Conservation (phyloP, 2,888 invertebrate species). For the Coecobrya sp. region DNA sequence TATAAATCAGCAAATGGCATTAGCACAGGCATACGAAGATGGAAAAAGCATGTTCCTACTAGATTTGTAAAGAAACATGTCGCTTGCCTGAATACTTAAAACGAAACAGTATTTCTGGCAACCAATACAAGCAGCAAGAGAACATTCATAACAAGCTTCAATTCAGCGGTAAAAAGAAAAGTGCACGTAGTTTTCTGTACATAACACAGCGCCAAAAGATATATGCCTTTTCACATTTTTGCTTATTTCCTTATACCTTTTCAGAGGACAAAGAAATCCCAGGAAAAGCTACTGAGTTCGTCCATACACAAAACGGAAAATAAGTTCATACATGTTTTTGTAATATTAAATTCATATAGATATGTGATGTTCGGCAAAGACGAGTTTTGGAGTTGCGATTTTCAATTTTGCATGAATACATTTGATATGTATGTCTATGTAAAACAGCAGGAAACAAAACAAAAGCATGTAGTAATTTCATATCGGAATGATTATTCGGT, state of each 20-base stretch:
- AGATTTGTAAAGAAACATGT: slow-evolving; percentile 8
- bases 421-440: neutral
- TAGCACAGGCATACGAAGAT: slow-evolving; percentile 31
- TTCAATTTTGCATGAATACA: neutral
- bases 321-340: neutral
- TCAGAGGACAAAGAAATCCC: neutral
- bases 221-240: neutral
- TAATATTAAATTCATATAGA: neutral
- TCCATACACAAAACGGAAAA: neutral
- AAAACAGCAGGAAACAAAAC: slow-evolving; percentile 20
- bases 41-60: slow-evolving; percentile 44
- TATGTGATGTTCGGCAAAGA: neutral
- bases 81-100: slow-evolving; percentile 1
- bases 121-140: neutral
- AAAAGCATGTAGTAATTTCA: neutral
- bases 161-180: neutral
- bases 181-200: neutral
- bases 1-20: slow-evolving; percentile 53
- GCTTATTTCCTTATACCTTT: neutral
- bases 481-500: neutral
- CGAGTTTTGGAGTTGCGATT: neutral
- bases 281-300: neutral
- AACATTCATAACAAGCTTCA: neutral
- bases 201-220: neutral
- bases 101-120: neutral